These are phyloP conservation scores for Prinia subflava DNA, from an alignment of 2,113 vertebrate genomes.

Conservation along the genomic window DNA sequence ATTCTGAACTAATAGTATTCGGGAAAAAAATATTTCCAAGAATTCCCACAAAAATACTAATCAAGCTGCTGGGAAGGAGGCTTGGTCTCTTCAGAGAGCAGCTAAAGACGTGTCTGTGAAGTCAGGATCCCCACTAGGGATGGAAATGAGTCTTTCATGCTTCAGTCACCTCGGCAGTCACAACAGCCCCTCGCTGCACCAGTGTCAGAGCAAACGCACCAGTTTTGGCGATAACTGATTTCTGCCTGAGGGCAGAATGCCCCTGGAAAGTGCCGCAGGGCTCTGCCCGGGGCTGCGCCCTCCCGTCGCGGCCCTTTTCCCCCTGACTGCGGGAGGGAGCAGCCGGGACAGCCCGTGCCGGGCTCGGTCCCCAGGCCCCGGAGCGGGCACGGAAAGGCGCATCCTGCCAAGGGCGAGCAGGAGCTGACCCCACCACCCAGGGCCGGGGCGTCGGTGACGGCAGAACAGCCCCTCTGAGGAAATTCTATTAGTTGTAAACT, in stretches of 20 bases:
- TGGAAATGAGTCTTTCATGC: neutral
- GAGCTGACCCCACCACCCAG: neutral
- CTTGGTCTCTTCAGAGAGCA: neutral
- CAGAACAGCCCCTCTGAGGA: neutral
- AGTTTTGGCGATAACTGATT: neutral
- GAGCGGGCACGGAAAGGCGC: too few species aligned
- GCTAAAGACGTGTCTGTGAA: neutral
- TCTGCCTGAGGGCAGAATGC: neutral
- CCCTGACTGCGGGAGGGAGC: neutral
- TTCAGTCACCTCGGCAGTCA: neutral
- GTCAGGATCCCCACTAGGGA: neutral
- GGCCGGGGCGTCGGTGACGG: neutral
- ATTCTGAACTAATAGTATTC: neutral
- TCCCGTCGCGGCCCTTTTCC: neutral
- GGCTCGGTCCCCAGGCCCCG: too few species aligned
- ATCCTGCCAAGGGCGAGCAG: neutral
- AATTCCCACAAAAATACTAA: neutral
- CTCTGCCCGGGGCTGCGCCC: neutral
- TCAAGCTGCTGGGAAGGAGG: neutral
- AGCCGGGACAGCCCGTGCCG: rapidly evolving
- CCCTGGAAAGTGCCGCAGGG: neutral
- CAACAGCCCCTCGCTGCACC: neutral
- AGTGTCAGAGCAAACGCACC: neutral
- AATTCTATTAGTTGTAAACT: neutral
- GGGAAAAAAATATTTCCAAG: neutral